Evolutionary conservation across 2,888 invertebrate species (phyloP).

Genomic region (Epirrhoe tristata): DNA sequence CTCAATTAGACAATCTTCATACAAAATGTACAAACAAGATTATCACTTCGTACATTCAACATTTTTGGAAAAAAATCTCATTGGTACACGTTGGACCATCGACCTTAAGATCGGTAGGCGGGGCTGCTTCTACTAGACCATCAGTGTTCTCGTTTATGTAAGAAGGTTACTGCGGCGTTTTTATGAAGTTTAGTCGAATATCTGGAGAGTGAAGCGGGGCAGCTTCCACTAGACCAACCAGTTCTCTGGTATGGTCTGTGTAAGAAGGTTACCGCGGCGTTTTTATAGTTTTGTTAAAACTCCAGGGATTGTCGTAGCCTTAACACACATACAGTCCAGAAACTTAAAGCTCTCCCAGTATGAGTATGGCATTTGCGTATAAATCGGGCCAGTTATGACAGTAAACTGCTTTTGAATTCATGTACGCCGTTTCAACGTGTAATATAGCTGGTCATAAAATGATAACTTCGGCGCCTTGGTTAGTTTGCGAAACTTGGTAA

Average conservation of each 20-base stretch:
- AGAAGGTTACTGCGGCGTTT: no score
- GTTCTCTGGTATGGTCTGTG: no score
- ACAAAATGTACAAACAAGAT: background rate
- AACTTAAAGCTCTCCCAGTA: constrained; percentile 32
- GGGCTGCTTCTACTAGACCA: no score
- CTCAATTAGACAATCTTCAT: background rate
- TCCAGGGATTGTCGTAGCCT: background rate
- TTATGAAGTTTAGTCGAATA: no score
- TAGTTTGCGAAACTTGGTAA: constrained; percentile 34
- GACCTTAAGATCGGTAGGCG: no score
- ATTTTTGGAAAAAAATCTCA: no score
- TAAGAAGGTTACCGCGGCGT: no score
- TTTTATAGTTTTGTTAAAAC: no score
- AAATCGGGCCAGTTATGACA: constrained; percentile 38
- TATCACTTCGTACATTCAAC: background rate
- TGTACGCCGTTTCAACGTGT: constrained; percentile 49
- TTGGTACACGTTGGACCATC: no score
- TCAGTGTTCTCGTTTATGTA: no score
- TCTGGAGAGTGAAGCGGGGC: no score
- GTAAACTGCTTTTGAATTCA: constrained; percentile 52
- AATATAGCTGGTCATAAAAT: constrained; percentile 62
- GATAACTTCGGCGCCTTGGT: constrained; percentile 59
- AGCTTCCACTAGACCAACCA: no score
- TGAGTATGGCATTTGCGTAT: constrained; percentile 42
- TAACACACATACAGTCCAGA: constrained; percentile 29